Conservation (phyloP, 1,140 invertebrate species). For the Drosophila pruinosa region DNA sequence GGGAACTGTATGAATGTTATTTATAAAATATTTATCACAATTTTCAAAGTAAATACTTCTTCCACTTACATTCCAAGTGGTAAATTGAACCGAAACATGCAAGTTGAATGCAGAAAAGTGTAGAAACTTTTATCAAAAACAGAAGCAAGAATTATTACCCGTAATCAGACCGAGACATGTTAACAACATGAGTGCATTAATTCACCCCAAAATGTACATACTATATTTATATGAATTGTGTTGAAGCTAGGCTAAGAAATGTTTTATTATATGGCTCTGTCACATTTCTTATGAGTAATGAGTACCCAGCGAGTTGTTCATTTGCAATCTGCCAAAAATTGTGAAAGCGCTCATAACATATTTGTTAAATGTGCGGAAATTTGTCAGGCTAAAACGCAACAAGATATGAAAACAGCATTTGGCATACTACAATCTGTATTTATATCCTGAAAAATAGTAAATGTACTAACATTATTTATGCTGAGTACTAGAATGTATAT, state of each 20-base stretch:
- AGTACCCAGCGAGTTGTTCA: conserved; percentile 21
- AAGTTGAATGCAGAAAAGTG: conserved; percentile 41
- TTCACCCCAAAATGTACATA: conserved; percentile 28
- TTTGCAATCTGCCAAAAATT: conserved; percentile 37
- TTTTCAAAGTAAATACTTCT: conserved; percentile 5
- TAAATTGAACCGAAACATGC: conserved; percentile 65
- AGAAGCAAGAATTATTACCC: conserved; percentile 35
- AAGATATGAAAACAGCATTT: neutral
- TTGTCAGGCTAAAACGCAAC: conserved; percentile 37
- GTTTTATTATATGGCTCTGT: conserved; percentile 29
- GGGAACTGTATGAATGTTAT: conserved; percentile 58
- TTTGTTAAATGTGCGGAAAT: conserved; percentile 60
- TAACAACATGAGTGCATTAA: conserved; percentile 73
- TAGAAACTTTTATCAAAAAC: neutral
- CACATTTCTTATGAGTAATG: conserved; percentile 63
- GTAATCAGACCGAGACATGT: conserved; percentile 59
- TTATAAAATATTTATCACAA: conserved; percentile 61
- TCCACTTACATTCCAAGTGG: neutral
- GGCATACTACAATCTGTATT: neutral
- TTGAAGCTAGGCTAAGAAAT: neutral
- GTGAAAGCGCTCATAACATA: conserved; percentile 63
- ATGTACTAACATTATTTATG: neutral
- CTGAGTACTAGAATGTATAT: too few species aligned
- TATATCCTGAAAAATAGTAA: neutral
- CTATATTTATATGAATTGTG: conserved; percentile 9